phyloP scores from a whole-genome alignment of 2,113 vertebrate genomes.

The Onychostoma macrolepis region DNA sequence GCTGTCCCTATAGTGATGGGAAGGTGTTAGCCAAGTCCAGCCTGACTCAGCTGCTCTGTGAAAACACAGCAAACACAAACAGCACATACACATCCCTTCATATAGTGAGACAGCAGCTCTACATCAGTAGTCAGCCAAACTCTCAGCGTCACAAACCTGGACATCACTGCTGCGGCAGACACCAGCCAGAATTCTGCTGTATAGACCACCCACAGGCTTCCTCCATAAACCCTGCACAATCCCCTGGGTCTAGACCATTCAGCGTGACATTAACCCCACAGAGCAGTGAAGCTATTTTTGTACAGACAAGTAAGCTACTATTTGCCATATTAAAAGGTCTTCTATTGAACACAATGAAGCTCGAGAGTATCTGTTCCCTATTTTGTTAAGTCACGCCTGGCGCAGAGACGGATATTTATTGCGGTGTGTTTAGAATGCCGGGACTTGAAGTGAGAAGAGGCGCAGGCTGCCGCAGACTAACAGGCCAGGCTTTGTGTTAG shows the following conservation, averaged over 20 bases:
- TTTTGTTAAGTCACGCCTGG: slow-evolving; percentile 11
- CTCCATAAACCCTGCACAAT: slow-evolving; percentile 9
- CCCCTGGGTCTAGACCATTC: slow-evolving; percentile 8
- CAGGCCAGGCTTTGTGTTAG: slow-evolving; percentile 57
- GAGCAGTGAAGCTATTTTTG: slow-evolving; percentile 9
- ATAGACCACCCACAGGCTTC: slow-evolving; percentile 36
- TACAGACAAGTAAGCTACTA: not conserved
- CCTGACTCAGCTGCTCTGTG: slow-evolving; percentile 36
- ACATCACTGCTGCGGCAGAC: not conserved
- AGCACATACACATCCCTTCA: slow-evolving; percentile 24
- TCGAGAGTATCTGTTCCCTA: not conserved
- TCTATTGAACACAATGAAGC: not conserved
- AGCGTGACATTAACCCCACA: slow-evolving; percentile 16
- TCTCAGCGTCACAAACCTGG: not conserved
- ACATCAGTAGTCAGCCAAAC: slow-evolving; percentile 16
- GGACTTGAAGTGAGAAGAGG: slow-evolving; percentile 20
- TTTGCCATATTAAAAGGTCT: not conserved
- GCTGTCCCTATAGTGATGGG: not conserved
- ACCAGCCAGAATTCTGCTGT: not conserved
- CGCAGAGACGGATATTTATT: not conserved
- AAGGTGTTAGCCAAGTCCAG: not conserved
- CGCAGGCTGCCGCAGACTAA: slow-evolving; percentile 34
- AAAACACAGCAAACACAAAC: slow-evolving; percentile 17
- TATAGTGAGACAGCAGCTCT: slow-evolving; percentile 10
- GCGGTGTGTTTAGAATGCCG: slow-evolving; percentile 1